These are phyloP conservation scores for Gopherus evgoodei DNA, from an alignment of 2,113 vertebrate species.

Conservation along the genomic window DNA sequence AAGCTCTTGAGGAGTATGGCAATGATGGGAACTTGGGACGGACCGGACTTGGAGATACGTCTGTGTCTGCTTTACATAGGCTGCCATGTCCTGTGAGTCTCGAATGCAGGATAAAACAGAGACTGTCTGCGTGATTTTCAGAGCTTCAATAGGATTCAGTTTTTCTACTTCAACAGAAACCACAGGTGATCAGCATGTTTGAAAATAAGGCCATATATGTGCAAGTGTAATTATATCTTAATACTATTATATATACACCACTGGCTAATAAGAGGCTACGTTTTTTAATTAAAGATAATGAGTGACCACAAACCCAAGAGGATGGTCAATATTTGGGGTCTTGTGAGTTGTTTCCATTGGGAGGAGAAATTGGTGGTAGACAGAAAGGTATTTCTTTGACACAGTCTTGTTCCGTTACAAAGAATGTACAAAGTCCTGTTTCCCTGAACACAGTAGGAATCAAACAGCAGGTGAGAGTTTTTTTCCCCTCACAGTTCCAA, in stretches of 20 bases:
- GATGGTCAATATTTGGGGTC: not conserved
- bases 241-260: not conserved
- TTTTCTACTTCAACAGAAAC: not conserved
- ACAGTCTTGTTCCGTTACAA: slow-evolving; percentile 56
- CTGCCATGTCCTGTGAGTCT: not conserved
- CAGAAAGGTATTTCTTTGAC: slow-evolving; percentile 30
- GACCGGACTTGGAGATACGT: not conserved
- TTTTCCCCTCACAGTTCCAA: slow-evolving; percentile 20
- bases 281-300: not conserved
- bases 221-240: not conserved
- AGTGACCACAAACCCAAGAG: not conserved
- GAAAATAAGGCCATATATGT: not conserved
- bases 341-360: slow-evolving; percentile 39
- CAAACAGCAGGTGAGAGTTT: slow-evolving; percentile 35
- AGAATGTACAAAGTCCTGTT: slow-evolving; percentile 21
- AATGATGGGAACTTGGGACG: not conserved
- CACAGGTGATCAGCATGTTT: not conserved
- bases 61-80: not conserved
- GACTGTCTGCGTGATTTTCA: not conserved
- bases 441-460: slow-evolving; percentile 45
- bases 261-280: not conserved
- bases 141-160: not conserved
- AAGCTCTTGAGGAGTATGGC: not conserved
- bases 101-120: not conserved
- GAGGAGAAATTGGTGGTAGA: not conserved